Percentiles rank a stretch among this genome's conserved stretches.
Evolutionary conservation across 2,797 vertebrate genomes (phyloP).

Genomic region (Sciurus vulgaris): DNA sequence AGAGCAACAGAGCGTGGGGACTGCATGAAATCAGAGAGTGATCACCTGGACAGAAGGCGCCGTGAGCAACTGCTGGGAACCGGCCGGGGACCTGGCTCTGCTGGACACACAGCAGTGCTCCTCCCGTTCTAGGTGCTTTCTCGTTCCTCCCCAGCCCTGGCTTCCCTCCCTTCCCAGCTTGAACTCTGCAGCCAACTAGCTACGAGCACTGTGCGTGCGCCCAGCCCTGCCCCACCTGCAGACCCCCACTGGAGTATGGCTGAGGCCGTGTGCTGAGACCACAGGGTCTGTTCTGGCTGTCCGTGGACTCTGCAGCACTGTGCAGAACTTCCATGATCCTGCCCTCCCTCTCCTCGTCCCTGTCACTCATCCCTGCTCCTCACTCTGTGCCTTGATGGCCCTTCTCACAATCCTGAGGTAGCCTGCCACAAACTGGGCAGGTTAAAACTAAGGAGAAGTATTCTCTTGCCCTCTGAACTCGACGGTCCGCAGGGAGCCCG

Average conservation of each 20-base stretch:
- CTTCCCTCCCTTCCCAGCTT: neutral
- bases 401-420: neutral
- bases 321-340: too few relatives aligned
- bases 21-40: neutral
- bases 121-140: too few relatives aligned
- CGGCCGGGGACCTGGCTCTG: neutral
- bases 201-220: accelerated
- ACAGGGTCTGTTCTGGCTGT: neutral
- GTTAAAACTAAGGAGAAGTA: neutral
- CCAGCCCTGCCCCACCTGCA: neutral
- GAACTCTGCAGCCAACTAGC: neutral
- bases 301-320: neutral
- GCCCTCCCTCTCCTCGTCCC: too few relatives aligned
- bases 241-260: too few relatives aligned
- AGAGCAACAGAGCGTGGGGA: neutral
- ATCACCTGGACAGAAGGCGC: neutral
- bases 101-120: too few relatives aligned
- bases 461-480: neutral
- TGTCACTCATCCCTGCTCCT: too few relatives aligned
- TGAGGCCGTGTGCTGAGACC: neutral
- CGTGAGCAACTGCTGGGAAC: neutral
- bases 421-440: neutral
- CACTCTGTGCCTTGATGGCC: neutral
- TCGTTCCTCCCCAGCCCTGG: neutral
- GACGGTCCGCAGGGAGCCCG: accelerated